These are phyloP conservation scores for Mythimna lalbum DNA, from an alignment of 2,888 invertebrate species.

Conservation along the genomic window DNA sequence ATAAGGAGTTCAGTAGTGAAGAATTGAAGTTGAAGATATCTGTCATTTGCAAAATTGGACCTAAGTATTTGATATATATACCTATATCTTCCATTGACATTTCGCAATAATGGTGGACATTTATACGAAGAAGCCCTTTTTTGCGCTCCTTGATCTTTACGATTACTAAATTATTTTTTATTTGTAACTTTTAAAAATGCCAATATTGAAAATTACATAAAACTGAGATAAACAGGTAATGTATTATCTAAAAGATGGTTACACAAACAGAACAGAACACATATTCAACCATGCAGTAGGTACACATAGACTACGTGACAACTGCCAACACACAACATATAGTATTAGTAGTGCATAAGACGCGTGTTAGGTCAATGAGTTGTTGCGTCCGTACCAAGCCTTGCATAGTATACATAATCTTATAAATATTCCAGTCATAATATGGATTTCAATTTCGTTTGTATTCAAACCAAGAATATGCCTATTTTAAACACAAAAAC, in stretches of 20 bases:
- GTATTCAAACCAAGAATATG: constrained; percentile 28
- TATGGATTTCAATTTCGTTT: constrained; percentile 15
- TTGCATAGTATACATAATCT: constrained; percentile 41
- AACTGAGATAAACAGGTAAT: constrained; percentile 4
- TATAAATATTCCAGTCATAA: constrained; percentile 36
- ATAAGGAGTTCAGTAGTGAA: too few relatives aligned
- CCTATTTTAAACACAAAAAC: neutral
- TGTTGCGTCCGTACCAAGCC: constrained; percentile 58
- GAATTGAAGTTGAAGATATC: too few relatives aligned
- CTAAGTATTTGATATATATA: neutral
- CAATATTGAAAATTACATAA: neutral
- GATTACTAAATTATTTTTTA: neutral
- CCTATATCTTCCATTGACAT: neutral
- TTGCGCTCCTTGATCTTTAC: neutral
- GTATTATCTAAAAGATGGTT: neutral
- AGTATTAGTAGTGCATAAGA: constrained; percentile 62
- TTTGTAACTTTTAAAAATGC: neutral
- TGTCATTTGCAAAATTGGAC: neutral
- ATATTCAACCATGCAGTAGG: constrained; percentile 14
- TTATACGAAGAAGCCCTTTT: neutral
- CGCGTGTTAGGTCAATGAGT: constrained; percentile 56
- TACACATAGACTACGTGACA: constrained; percentile 24
- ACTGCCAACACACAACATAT: constrained; percentile 57
- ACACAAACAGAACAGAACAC: constrained; percentile 11
- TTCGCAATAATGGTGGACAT: too few relatives aligned